A percentile compares a stretch with the other conserved stretches of the same genome.
Evolutionary conservation across 53 echinoderm and acorn worm genomes (phyloP).

Genomic region (Paracentrotus lividus): DNA sequence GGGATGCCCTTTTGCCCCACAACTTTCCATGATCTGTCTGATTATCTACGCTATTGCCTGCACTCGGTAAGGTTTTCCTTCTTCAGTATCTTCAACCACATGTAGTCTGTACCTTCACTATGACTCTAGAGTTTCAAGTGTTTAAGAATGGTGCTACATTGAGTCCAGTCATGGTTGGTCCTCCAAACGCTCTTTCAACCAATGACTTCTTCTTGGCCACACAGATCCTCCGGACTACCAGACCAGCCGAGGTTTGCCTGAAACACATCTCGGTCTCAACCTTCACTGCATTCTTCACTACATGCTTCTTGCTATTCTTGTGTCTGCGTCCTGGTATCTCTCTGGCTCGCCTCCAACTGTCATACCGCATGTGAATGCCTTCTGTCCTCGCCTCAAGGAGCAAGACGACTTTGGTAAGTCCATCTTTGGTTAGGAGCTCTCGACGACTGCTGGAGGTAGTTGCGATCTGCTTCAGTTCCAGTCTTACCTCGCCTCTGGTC

Average conservation of each 20-base stretch:
- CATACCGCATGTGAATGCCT: neutral
- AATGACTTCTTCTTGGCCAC: conserved; percentile 29
- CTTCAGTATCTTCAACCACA: too few species aligned
- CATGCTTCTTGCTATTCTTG: neutral
- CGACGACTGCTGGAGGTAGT: neutral
- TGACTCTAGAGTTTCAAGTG: neutral
- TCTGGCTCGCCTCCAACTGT: conserved; percentile 8
- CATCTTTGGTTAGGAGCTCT: conserved; percentile 13
- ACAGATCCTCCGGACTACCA: neutral
- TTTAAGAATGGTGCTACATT: neutral
- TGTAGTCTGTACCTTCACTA: too few species aligned
- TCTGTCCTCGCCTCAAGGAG: neutral
- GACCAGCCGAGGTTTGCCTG: conserved; percentile 21
- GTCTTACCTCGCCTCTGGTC: neutral
- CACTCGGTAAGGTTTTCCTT: neutral
- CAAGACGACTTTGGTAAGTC: neutral
- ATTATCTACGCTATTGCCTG: too few species aligned
- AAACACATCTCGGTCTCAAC: conserved; percentile 3
- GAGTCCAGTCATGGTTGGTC: neutral
- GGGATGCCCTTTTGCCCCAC: too few species aligned
- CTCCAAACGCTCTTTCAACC: neutral
- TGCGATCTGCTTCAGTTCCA: neutral
- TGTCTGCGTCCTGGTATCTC: conserved; percentile 5
- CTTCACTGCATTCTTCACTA: neutral
- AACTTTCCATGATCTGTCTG: too few species aligned